Evolutionary conservation across 2,113 vertebrate species (phyloP), one percentile per base, ranked within the genome.

Genomic region (Helogale parvula): DNA sequence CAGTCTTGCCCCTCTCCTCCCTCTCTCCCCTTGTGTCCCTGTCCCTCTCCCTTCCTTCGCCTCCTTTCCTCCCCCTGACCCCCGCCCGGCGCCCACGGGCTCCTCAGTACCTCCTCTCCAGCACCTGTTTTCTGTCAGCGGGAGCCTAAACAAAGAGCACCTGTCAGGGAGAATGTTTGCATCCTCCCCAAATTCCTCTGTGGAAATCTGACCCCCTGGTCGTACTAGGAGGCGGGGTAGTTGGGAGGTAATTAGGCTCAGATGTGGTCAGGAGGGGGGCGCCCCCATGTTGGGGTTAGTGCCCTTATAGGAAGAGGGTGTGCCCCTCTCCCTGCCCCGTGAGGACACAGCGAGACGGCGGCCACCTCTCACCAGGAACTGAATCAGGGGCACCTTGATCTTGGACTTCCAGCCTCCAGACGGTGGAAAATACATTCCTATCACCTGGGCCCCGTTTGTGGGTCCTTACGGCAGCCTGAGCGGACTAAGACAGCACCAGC

Each of bases 321-420:
- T 3, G 10, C 57, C 17, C 41, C 35, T 35, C 41, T 3, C 54
- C 47, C 29, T 47, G 27, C n/a, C 8, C 7, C 19, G 4, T 0
- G 72, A 47, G 41, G 50, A 38, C 17, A 6, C 3, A 47, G n/a
- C 2, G 45, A 50, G 21, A 38, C 1, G 33, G 25, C 31, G n/a
- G 17, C 7, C 6, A 8, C 8, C 15, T 13, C 72, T 63, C 63
- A 16, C 81, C 0, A 0, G 57, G 31, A 60, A 4, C 16, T 0
- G 0, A 1, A 0, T 4, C 0, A 0, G 25, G 1, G 7, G 60
- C 38, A 0, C 33, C 33, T 9, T 1, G 25, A 2, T 50, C 41
- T 14, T 1, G 17, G 52, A 47, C 38, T 16, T 21, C 66, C 52
- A 9, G 65, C 7, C 12, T 57, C 76, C 33, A 4, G 27, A 25